phyloP scores from a whole-genome alignment of 1,140 invertebrate genomes.

The Aphidius gifuensis region DNA sequence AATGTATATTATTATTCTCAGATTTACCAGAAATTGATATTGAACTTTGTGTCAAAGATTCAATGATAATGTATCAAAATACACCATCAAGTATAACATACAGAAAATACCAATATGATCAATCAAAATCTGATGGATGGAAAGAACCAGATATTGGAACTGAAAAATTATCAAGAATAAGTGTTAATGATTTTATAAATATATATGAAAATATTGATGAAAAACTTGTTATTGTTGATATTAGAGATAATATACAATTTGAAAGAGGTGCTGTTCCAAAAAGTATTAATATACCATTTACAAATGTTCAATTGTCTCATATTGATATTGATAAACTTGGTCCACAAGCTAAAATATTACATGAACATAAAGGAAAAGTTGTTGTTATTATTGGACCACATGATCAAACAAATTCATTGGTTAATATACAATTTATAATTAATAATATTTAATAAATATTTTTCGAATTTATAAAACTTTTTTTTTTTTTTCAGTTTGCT shows the following conservation, averaged over 20 bases:
- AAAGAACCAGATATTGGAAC: slow-evolving; percentile 46
- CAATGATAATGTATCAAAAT: slow-evolving; percentile 78
- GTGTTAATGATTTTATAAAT: slow-evolving; percentile 77
- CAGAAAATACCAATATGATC: slow-evolving; percentile 69
- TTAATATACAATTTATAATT: slow-evolving; percentile 46
- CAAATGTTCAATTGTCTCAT: slow-evolving; percentile 68
- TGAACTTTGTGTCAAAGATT: slow-evolving; percentile 86
- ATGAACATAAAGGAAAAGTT: slow-evolving; percentile 62
- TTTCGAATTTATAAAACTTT: neutral
- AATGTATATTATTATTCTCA: slow-evolving; percentile 95
- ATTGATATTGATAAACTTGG: slow-evolving; percentile 62
- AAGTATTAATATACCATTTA: slow-evolving; percentile 85
- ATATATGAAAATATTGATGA: slow-evolving; percentile 61
- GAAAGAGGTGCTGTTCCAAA: slow-evolving; percentile 70
- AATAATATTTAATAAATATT: neutral
- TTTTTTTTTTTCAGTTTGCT: slow-evolving; percentile 63
- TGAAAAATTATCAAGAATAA: slow-evolving; percentile 69
- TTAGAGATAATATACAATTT: slow-evolving; percentile 70
- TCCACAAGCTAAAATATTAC: slow-evolving; percentile 60
- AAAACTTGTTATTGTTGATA: slow-evolving; percentile 75
- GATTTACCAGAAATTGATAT: slow-evolving; percentile 98
- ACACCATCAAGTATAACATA: slow-evolving; percentile 88
- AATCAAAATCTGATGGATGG: slow-evolving; percentile 64
- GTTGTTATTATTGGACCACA: slow-evolving; percentile 77
- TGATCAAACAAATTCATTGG: slow-evolving; percentile 72